Conservation (phyloP, 2,797 vertebrate species). For the Tapera naevia region DNA sequence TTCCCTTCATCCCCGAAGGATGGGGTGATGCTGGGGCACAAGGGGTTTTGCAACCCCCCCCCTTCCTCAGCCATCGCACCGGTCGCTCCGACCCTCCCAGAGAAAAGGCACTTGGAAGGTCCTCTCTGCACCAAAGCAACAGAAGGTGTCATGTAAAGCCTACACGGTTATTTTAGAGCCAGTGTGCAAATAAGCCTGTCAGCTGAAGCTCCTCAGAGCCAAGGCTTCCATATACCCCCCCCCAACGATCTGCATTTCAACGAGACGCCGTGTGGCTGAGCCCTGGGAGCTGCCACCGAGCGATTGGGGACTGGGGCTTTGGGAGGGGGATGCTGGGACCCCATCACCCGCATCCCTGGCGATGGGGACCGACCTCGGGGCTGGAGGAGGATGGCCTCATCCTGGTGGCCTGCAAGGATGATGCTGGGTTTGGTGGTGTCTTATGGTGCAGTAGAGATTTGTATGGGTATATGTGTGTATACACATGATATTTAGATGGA, state of each 20-base stretch:
- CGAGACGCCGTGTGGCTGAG: slow-evolving; percentile 22
- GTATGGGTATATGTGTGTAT: rapidly evolving
- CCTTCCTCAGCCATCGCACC: rapidly evolving
- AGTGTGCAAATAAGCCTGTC: slow-evolving; percentile 59
- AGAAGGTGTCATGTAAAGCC: slow-evolving; percentile 47
- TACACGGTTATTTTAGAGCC: slow-evolving; percentile 54
- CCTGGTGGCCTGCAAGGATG: rapidly evolving
- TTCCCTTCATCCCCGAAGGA: not conserved
- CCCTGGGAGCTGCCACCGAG: not conserved
- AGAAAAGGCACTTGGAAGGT: not conserved
- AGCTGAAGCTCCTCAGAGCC: slow-evolving; percentile 54
- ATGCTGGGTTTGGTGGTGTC: not conserved
- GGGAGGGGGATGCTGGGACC: not conserved
- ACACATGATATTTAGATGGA: not conserved
- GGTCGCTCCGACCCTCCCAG: not conserved
- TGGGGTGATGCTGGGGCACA: not conserved
- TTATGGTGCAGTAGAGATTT: rapidly evolving
- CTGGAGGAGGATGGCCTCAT: rapidly evolving
- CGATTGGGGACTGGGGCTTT: not conserved
- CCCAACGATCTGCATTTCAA: slow-evolving; percentile 27
- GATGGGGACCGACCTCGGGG: rapidly evolving
- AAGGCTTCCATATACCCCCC: slow-evolving; percentile 29
- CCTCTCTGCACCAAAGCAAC: slow-evolving; percentile 31
- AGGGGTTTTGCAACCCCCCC: not conserved
- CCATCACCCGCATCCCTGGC: rapidly evolving